Evolutionary conservation across 2,888 invertebrate genomes (phyloP), one percentile per base, ranked within the genome.

Genomic region (Podotricha telesiphe): DNA sequence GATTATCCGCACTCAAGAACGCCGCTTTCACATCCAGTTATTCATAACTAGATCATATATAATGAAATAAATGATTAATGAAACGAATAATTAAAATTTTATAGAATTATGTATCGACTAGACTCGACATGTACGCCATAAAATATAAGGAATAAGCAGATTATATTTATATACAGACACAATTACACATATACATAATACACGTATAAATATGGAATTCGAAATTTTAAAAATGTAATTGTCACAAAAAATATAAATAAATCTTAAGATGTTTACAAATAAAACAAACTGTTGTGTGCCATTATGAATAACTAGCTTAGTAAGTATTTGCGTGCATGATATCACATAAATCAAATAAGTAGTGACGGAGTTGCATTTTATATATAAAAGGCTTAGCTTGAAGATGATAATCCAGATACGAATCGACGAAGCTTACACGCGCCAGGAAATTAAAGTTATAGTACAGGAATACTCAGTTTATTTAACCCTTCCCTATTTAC

Each of bases 391-490:
- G 53, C 56, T 53, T 65, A 68, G 51, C 58, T 50, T 64, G 53
- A 45, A 37, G 45, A 50, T 59, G 53, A 68, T 73, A 67, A 73
- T 73, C 73, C 63, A 73, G 68, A 73, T 71, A 71, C 66, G 71
- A 71, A 73, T 66, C 71, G 67, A 73, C 73, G 75, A 73, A 70
- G 67, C 76, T 67, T 70, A 68, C 73, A 74, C 68, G 69, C 83
- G 78, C 69, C 82, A 86, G 87, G 86, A 88, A 86, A 81, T 82
- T 76, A 72, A 78, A 77, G 76, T 75, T 74, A 81, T 78, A 73
- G 67, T 84, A 88, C 88, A 83, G 85, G 89, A 83, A 79, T 75
- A 79, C 74, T 79, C 69, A 77, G 80, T 79, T 82, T 80, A 85
- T 82, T 82, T 48, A 59, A 70, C 70, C 79, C 79, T 84, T 83